phyloP scores from a whole-genome alignment of 2,888 invertebrate genomes.

The Embidobia sp. region DNA sequence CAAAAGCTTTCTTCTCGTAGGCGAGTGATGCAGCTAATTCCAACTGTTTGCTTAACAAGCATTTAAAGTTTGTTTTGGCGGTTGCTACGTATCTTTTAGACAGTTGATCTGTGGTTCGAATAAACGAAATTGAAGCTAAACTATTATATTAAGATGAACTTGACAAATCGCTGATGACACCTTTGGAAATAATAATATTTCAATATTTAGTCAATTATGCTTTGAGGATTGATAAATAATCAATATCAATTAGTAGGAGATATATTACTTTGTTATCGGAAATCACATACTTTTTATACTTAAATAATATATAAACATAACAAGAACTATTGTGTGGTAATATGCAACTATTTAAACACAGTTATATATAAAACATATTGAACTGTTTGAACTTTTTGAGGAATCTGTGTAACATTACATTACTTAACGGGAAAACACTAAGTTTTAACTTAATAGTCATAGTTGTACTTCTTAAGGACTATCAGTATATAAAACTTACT shows the following conservation, averaged over 20 bases:
- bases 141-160: conserved; percentile 65
- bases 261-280: no score
- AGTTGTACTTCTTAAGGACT: no score
- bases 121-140: conserved; percentile 75
- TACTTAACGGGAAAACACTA: no score
- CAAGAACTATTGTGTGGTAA: no score
- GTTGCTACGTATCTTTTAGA: conserved; percentile 81
- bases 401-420: no score
- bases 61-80: conserved; percentile 81
- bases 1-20: conserved; percentile 71
- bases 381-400: no score
- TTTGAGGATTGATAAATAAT: conserved; percentile 6
- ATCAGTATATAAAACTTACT: no score
- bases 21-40: conserved; percentile 79
- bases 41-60: conserved; percentile 81
- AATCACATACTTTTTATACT: no score
- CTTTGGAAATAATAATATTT: conserved; percentile 45
- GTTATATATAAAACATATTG: no score
- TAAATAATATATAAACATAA: no score
- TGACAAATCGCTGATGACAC: conserved; percentile 57
- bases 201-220: conserved; percentile 22
- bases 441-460: no score
- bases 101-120: conserved; percentile 81
- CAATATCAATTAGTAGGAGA: neutral
- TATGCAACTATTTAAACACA: no score